Evolutionary conservation across 2,113 vertebrate species (phyloP), one percentile per base, ranked within the genome.

Genomic region (Scophthalmus maximus): DNA sequence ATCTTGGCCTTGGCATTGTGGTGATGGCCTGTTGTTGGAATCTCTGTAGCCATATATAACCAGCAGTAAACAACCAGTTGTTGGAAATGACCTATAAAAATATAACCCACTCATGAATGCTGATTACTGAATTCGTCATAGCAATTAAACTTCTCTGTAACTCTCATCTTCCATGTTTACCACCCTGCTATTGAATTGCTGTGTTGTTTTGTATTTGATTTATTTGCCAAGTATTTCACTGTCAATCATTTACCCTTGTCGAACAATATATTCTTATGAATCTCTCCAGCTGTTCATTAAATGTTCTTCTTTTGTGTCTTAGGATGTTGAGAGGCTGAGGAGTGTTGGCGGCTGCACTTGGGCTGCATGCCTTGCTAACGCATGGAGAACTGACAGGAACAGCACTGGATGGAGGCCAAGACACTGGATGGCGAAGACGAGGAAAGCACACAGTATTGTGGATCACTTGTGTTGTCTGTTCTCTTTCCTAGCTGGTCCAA

Each of bases 381-480:
- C 70, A 87, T 84, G 83, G 89, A 87, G 86, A 80, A 62, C 70
- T 84, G 85, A 88, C 67, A 58, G 75, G 58, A 86, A 65, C 67
- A 50, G 72, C 76, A 65, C 82, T 89, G 86, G 88, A 92, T 84
- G 87, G 79, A 89, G 86, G 82, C 84, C 88, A 87, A 76, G 81
- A 86, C 75, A 79, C 72, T 92, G 88, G 87, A 92, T 88, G 86
- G 89, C 75, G 86, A 85, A 86, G 83, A 83, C 76, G 82, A 89
- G 78, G 87, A 89, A 86, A n/a, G 70, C 85, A 51, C 83, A 57
- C 83, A 71, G 83, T 72, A 72, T 73, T 66, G 88, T 81, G 87
- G 83, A 87, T 85, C 77, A 26, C 64, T 68, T 61, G 60, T 62
- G 64, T 73, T 61, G 60, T 89, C 87, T 89, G 66, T 79, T 86